Percentiles rank a stretch among this genome's conserved stretches.
Evolutionary conservation across 2,888 invertebrate species (phyloP).

Genomic region (Reticulitermes lucifugus): DNA sequence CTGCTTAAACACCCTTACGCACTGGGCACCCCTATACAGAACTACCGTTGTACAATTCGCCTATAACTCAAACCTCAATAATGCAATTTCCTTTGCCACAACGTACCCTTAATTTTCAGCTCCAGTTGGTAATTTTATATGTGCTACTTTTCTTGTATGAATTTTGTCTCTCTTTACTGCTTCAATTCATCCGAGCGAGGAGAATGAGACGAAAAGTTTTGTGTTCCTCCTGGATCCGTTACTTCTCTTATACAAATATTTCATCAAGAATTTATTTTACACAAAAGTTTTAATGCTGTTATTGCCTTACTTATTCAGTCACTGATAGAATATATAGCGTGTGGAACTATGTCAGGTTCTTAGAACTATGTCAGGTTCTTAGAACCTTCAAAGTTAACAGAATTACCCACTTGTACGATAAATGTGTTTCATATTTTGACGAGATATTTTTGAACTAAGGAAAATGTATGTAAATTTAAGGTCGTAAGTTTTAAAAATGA

Average conservation of each 20-base stretch:
- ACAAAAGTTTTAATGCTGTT: neutral
- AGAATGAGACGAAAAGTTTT: neutral
- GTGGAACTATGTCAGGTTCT: neutral
- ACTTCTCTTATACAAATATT: neutral
- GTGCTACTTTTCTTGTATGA: neutral
- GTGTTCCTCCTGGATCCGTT: neutral
- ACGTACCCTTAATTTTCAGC: conserved; percentile 23
- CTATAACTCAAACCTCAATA: neutral
- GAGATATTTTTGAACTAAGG: too few relatives aligned
- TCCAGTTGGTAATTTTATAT: conserved; percentile 21
- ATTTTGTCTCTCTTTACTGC: neutral
- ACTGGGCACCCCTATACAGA: neutral
- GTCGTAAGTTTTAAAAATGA: too few relatives aligned
- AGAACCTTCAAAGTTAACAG: neutral
- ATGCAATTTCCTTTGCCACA: conserved; percentile 7
- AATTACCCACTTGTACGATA: neutral
- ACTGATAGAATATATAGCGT: neutral
- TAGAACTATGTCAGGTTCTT: neutral
- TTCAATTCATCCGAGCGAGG: neutral
- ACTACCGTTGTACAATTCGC: neutral
- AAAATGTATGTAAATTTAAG: too few relatives aligned
- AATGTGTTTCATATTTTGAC: neutral
- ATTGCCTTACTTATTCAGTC: neutral
- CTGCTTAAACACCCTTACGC: neutral
- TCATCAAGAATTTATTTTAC: neutral